phyloP scores from a whole-genome alignment of 2,113 vertebrate species.

The Anguilla rostrata region DNA sequence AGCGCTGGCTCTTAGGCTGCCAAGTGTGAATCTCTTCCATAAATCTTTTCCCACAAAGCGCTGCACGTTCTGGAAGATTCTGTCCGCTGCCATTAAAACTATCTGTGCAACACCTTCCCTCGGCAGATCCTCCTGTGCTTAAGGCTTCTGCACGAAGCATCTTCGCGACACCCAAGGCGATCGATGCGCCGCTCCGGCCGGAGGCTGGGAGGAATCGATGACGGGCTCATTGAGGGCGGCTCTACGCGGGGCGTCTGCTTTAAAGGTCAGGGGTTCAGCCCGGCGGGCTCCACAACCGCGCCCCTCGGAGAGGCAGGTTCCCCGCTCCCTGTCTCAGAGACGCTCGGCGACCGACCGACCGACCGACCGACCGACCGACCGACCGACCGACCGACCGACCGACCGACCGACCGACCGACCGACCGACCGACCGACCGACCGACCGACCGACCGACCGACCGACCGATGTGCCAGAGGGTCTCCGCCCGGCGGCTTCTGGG shows the following conservation, averaged over 20 bases:
- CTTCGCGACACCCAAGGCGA: neutral
- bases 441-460: too few relatives aligned
- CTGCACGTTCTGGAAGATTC: neutral
- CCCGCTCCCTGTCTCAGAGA: neutral
- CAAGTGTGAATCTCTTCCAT: too few relatives aligned
- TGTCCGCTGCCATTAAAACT: neutral
- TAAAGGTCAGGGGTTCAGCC: neutral
- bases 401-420: too few relatives aligned
- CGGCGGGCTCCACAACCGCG: neutral
- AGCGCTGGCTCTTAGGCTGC: too few relatives aligned
- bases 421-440: too few relatives aligned
- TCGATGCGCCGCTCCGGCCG: neutral
- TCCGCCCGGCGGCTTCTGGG: neutral
- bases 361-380: too few relatives aligned
- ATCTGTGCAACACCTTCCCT: neutral
- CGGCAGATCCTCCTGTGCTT: neutral
- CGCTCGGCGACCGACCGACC: neutral
- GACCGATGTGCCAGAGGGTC: too few relatives aligned
- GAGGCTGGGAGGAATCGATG: neutral
- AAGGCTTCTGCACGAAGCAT: neutral
- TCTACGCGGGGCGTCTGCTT: neutral
- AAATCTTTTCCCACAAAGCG: too few relatives aligned
- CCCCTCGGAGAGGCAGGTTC: neutral
- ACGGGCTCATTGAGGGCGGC: neutral
- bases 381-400: too few relatives aligned